A percentile compares a stretch with the other conserved stretches of the same genome.
Conservation (phyloP, 2,113 vertebrate genomes). For the Dunckerocampus dactyliophorus region DNA sequence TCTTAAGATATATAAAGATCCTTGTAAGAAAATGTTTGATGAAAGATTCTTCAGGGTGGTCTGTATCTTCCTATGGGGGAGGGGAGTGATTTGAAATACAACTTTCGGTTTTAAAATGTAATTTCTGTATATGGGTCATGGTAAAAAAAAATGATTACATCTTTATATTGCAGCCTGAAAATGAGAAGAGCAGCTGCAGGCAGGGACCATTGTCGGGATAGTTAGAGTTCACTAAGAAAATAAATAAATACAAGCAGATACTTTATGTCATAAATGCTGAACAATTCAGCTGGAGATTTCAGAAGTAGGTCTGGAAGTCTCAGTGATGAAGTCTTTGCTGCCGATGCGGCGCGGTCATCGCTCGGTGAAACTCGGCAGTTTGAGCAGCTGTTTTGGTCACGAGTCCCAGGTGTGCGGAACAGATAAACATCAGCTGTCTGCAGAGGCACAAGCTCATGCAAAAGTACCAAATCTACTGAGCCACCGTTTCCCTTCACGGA, state of each 20-base stretch:
- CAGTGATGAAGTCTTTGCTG: constrained; percentile 35
- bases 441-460: constrained; percentile 29
- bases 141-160: neutral
- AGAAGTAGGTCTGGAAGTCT: constrained; percentile 22
- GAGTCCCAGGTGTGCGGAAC: constrained; percentile 59
- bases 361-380: constrained; percentile 46
- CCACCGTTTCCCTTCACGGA: constrained; percentile 18
- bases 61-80: constrained; percentile 4
- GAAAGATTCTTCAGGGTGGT: neutral
- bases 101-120: constrained; percentile 14
- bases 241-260: constrained; percentile 26
- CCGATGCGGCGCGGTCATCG: constrained; percentile 29
- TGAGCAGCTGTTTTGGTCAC: constrained; percentile 62
- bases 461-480: constrained; percentile 33
- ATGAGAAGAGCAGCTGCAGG: constrained; percentile 15
- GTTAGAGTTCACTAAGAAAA: constrained; percentile 19
- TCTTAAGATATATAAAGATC: constrained; percentile 4
- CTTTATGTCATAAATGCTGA: constrained; percentile 13
- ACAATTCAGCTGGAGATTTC: constrained; percentile 8
- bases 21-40: neutral
- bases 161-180: neutral
- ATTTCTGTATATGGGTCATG: constrained; percentile 10
- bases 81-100: constrained; percentile 10
- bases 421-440: constrained; percentile 63
- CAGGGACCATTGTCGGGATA: constrained; percentile 9